These are phyloP conservation scores for Thunnus thynnus DNA, from an alignment of 2,113 vertebrate genomes.

Conservation along the genomic window DNA sequence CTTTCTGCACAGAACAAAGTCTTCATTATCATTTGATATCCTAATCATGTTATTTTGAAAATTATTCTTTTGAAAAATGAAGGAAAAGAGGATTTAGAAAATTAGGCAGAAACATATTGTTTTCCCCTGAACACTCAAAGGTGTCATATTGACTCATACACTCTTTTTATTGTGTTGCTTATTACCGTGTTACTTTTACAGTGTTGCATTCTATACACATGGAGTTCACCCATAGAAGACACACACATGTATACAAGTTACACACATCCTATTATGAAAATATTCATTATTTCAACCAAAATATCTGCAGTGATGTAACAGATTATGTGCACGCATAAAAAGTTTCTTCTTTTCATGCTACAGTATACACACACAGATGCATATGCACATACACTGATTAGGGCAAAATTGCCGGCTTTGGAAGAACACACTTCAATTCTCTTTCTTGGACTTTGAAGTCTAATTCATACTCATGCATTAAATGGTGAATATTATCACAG, in stretches of 20 bases:
- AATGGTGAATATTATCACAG: slow-evolving; percentile 86
- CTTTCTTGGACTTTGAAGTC: slow-evolving; percentile 86
- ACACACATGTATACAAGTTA: neutral
- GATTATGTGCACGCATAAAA: no score
- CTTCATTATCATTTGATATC: slow-evolving; percentile 70
- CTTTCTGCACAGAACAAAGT: slow-evolving; percentile 58
- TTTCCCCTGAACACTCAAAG: slow-evolving; percentile 45
- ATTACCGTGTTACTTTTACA: slow-evolving; percentile 1
- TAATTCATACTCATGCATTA: slow-evolving; percentile 88
- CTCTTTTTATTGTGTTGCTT: slow-evolving; percentile 16
- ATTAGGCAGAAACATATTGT: slow-evolving; percentile 60
- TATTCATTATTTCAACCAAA: neutral
- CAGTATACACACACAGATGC: neutral
- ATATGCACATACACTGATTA: slow-evolving; percentile 45
- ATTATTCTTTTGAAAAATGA: slow-evolving; percentile 60
- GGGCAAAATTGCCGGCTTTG: slow-evolving; percentile 45
- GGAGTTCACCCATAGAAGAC: neutral
- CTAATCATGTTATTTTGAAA: slow-evolving; percentile 70
- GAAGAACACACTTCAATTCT: slow-evolving; percentile 76
- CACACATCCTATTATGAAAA: neutral
- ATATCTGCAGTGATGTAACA: neutral
- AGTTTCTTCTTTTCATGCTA: neutral
- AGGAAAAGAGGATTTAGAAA: slow-evolving; percentile 55
- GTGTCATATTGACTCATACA: slow-evolving; percentile 31
- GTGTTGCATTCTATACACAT: neutral